Conservation (phyloP, 2,797 vertebrate species). For the Australoheros facetus region DNA sequence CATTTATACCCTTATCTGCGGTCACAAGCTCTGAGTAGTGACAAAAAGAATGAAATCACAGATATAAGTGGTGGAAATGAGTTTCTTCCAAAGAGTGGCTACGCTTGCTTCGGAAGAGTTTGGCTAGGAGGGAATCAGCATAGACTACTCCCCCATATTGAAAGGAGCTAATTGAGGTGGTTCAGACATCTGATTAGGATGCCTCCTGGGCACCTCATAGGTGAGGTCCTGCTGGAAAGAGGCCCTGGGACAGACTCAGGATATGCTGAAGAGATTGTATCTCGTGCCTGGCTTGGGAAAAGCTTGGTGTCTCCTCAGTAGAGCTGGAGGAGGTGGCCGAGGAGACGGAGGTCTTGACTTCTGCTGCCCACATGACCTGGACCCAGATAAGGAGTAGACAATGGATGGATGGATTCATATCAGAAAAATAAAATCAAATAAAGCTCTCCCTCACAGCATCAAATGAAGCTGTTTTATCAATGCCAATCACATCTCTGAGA, state of each 20-base stretch:
- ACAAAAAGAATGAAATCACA: not conserved
- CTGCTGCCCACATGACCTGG: not conserved
- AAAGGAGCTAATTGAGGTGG: not conserved
- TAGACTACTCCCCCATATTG: no score
- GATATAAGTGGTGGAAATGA: not conserved
- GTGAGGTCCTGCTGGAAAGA: not conserved
- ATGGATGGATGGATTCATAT: not conserved
- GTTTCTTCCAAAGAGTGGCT: not conserved
- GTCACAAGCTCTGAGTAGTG: not conserved
- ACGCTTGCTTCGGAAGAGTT: not conserved
- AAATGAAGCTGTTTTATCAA: not conserved
- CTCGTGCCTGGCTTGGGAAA: not conserved
- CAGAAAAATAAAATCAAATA: not conserved
- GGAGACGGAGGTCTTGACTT: not conserved
- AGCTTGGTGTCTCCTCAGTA: not conserved
- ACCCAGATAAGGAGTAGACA: not conserved
- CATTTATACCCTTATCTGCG: not conserved
- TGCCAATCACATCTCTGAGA: not conserved
- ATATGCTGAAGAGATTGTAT: not conserved
- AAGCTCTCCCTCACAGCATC: no score
- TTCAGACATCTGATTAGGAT: not conserved
- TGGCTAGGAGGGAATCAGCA: not conserved
- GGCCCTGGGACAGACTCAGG: not conserved
- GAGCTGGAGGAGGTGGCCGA: not conserved
- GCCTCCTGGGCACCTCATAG: not conserved